Percentiles rank a stretch among this genome's conserved stretches.
These are phyloP conservation scores for Polyommatus iphigenia DNA, from an alignment of 2,888 invertebrate species.

Conservation along the genomic window DNA sequence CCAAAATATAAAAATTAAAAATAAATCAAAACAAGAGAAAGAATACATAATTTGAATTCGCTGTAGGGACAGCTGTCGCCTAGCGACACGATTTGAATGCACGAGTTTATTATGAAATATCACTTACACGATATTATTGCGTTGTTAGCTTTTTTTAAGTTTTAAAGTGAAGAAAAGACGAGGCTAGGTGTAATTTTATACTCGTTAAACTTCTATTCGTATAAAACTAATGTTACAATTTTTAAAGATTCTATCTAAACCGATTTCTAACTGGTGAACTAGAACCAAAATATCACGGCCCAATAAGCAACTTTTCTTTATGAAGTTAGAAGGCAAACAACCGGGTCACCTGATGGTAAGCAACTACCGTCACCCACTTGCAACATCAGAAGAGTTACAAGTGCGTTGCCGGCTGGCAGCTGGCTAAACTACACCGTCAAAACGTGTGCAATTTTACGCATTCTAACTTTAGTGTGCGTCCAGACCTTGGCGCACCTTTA, in stretches of 20 bases:
- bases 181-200: too few relatives aligned
- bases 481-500: background rate
- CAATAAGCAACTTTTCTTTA: too few relatives aligned
- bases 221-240: too few relatives aligned
- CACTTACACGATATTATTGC: constrained; percentile 16
- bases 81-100: constrained; percentile 44
- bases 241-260: too few relatives aligned
- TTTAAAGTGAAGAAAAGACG: background rate
- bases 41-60: constrained; percentile 56
- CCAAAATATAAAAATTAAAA: constrained; percentile 28
- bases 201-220: too few relatives aligned
- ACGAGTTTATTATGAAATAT: constrained; percentile 49
- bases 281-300: too few relatives aligned
- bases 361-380: too few relatives aligned
- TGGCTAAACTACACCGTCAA: background rate
- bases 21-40: constrained; percentile 32
- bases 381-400: too few relatives aligned
- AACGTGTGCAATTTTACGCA: background rate
- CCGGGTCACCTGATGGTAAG: too few relatives aligned
- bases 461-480: background rate
- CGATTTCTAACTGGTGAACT: too few relatives aligned
- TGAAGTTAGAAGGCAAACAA: too few relatives aligned
- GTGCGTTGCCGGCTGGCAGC: too few relatives aligned
- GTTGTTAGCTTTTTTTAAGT: background rate
- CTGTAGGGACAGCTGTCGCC: constrained; percentile 57